Evolutionary conservation across 2,113 vertebrate species (phyloP), one percentile per base, ranked within the genome.

Genomic region (Hippocampus comes): DNA sequence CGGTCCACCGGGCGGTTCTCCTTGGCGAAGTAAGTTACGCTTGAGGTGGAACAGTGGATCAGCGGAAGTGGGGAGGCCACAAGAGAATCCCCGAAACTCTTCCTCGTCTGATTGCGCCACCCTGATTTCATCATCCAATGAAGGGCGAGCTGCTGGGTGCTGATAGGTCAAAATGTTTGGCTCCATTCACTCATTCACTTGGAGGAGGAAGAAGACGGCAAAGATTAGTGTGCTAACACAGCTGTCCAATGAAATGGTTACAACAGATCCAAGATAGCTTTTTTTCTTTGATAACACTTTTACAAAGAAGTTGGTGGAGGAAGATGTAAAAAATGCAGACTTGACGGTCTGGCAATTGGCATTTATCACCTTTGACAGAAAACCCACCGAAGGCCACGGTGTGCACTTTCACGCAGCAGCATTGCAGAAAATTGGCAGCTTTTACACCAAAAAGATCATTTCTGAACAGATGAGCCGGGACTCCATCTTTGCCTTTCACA

Each of bases 41-140:
- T 88, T 89, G 71, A 89, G 77, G 53, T 86, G 71, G 86, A 88
- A 9, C 82, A 88, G 25, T 2, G 91, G 86, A 21, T 90, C 75
- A 70, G 94, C 88, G 34, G 94, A 92, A 83, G 94, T 92, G 27
- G 90, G 83, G 88, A 94, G 93, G 68, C 89, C 91, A 57, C 93
- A 81, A 9, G 92, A 94, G 71, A 96, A 96, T 73, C 95, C 94
- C 71, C 95, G 94, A 86, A 97, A 98, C 76, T 96, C 95, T 0
- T 96, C 95, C 1, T 97, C 94, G 55, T 95, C 94, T 0, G 93
- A 92, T 79, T 91, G 94, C 66, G 46, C 34, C n/a, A 78, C 83
- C 23, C 64, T 71, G 1, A 75, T 82, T 9, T 78, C 78, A 43
- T 93, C 94, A 73, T 95, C 94, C 75, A 95, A 86, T 1, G 92